A percentile compares a stretch with the other conserved stretches of the same genome.
Conservation (phyloP, 2,888 invertebrate species). For the Amiota mariae region DNA sequence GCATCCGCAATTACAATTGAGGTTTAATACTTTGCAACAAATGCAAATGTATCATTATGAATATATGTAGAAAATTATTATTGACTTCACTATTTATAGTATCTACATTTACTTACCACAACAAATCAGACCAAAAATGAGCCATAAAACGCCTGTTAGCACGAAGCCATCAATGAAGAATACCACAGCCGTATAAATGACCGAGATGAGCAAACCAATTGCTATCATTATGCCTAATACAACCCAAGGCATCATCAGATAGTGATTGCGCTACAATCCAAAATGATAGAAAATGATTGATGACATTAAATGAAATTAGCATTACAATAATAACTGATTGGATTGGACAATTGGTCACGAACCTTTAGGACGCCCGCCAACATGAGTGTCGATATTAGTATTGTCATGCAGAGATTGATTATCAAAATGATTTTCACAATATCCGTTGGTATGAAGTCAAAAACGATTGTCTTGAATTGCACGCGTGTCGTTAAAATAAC, state of each 20-base stretch:
- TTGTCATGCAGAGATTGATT: constrained; percentile 87
- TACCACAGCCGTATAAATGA: constrained; percentile 85
- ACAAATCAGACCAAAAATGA: constrained; percentile 78
- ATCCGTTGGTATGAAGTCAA: constrained; percentile 81
- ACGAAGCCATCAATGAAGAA: constrained; percentile 79
- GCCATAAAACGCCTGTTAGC: constrained; percentile 77
- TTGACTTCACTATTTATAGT: no score
- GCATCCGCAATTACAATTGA: neutral
- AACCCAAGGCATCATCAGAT: constrained; percentile 89
- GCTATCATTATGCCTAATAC: constrained; percentile 86
- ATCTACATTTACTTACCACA: constrained; percentile 75
- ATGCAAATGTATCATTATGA: neutral
- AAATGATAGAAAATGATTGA: neutral
- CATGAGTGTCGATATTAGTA: constrained; percentile 84
- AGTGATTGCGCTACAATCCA: constrained; percentile 81
- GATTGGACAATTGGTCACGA: constrained; percentile 48
- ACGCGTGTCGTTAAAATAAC: constrained; percentile 79
- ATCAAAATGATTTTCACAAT: constrained; percentile 85
- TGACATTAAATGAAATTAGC: neutral
- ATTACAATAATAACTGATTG: neutral
- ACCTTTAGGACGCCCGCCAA: constrained; percentile 85
- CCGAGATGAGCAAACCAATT: constrained; percentile 84
- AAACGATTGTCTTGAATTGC: constrained; percentile 84
- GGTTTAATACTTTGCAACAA: no score
- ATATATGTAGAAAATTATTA: neutral